A percentile compares a stretch with the other conserved stretches of the same genome.
phyloP scores from a whole-genome alignment of 2,888 invertebrate species.

The Cryptocheilus praepositus region DNA sequence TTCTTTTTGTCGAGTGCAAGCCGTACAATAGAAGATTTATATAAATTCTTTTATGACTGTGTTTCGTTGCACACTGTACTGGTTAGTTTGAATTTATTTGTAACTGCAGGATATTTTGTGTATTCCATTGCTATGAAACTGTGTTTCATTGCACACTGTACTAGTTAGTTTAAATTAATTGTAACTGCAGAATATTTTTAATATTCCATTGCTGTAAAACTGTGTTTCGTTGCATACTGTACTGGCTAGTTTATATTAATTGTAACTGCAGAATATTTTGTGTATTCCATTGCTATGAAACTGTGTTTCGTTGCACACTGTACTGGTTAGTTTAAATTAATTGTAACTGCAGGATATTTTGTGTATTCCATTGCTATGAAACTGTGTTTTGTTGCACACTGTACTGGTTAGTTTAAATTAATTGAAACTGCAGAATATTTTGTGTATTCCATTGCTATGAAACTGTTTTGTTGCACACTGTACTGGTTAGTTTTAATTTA shows the following conservation, averaged over 20 bases:
- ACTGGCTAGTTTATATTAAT: conserved; percentile 51
- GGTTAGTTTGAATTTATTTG: conserved; percentile 49
- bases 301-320: conserved; percentile 53
- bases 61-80: conserved; percentile 54
- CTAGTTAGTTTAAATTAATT: conserved; percentile 51
- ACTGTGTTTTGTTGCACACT: conserved; percentile 53
- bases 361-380: conserved; percentile 1
- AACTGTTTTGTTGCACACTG: conserved; percentile 51
- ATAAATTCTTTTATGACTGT: conserved; percentile 58
- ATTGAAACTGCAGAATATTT: background rate
- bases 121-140: conserved; percentile 11
- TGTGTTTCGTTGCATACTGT: conserved; percentile 55
- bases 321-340: conserved; percentile 54
- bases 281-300: background rate
- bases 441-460: background rate
- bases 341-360: background rate
- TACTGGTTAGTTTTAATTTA: conserved; percentile 54
- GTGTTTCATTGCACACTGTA: conserved; percentile 54
- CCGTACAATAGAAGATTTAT: conserved; percentile 56
- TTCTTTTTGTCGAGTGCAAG: conserved; percentile 60
- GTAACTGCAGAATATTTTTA: background rate
- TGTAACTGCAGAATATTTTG: background rate
- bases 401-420: conserved; percentile 55
- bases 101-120: background rate
- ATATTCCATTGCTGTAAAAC: conserved; percentile 9